phyloP scores from a whole-genome alignment of 2,888 invertebrate species.

The Carcina quercana region DNA sequence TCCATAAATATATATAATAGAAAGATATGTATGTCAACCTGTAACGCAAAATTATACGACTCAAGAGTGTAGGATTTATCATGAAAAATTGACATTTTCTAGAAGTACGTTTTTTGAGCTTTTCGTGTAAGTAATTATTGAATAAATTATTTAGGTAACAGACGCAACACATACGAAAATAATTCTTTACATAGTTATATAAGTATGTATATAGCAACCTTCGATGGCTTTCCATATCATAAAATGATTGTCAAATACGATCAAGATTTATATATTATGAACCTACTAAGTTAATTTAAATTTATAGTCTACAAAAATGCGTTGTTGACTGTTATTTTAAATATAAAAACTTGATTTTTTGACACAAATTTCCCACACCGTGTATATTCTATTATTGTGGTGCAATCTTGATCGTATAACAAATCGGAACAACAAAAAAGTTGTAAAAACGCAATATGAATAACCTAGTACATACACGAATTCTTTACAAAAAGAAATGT shows the following conservation, averaged over 20 bases:
- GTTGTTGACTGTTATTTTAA: too few species aligned
- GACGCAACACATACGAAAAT: constrained; percentile 40
- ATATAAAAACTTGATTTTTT: too few species aligned
- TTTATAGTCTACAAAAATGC: too few species aligned
- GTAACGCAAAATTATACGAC: constrained; percentile 56
- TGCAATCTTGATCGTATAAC: too few species aligned
- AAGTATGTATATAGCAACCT: too few species aligned
- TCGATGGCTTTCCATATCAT: constrained; percentile 18
- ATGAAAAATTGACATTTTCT: constrained; percentile 63
- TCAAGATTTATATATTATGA: neutral
- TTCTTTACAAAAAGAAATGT: constrained; percentile 51
- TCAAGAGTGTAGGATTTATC: constrained; percentile 32
- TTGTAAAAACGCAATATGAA: constrained; percentile 34
- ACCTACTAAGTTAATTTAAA: neutral
- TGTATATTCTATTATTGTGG: too few species aligned
- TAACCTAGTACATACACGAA: constrained; percentile 47
- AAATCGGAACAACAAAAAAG: too few species aligned
- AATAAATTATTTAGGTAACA: constrained; percentile 48
- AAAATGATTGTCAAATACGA: constrained; percentile 6
- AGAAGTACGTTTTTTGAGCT: constrained; percentile 58
- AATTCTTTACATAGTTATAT: constrained; percentile 30
- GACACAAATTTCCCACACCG: too few species aligned
- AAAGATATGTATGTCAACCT: constrained; percentile 70
- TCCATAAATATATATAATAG: constrained; percentile 34
- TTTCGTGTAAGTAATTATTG: constrained; percentile 18